These are phyloP conservation scores for Acronicta leporina DNA, from an alignment of 2,888 invertebrate genomes.

Conservation along the genomic window DNA sequence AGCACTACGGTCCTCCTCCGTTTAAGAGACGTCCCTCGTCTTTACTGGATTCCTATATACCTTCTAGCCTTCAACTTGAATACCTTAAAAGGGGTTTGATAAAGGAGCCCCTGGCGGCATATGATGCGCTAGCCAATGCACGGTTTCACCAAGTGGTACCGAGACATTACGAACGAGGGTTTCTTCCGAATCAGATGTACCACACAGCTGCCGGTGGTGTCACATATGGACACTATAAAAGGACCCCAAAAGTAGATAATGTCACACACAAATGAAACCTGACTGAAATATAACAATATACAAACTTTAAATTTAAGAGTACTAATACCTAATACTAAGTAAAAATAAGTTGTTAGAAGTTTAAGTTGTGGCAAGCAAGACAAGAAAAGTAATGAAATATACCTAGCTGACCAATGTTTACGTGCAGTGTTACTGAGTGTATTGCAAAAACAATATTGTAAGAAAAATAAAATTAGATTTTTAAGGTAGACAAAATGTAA, in stretches of 20 bases:
- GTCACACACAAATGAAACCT: slow-evolving; percentile 54
- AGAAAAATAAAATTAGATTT: slow-evolving; percentile 6
- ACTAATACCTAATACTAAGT: too few relatives aligned
- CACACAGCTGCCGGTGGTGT: slow-evolving; percentile 82
- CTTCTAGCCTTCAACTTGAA: slow-evolving; percentile 87
- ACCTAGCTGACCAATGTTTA: slow-evolving; percentile 2
- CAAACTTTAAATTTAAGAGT: slow-evolving; percentile 15
- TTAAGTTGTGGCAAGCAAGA: slow-evolving; percentile 13
- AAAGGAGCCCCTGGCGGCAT: slow-evolving; percentile 79
- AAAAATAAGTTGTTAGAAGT: slow-evolving; percentile 16
- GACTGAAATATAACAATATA: slow-evolving; percentile 41
- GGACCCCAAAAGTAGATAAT: slow-evolving; percentile 76
- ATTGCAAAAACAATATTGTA: slow-evolving; percentile 16
- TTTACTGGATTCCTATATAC: slow-evolving; percentile 90
- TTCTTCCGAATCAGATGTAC: slow-evolving; percentile 86
- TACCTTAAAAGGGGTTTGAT: slow-evolving; percentile 82
- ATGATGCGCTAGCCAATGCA: slow-evolving; percentile 79
- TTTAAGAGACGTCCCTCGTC: slow-evolving; percentile 83
- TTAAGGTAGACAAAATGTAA: slow-evolving; percentile 6
- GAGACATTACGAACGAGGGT: slow-evolving; percentile 81
- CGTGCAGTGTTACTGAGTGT: slow-evolving; percentile 22
- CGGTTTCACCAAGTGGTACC: slow-evolving; percentile 68
- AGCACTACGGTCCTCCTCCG: slow-evolving; percentile 62
- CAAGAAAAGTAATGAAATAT: neutral
- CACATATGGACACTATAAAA: slow-evolving; percentile 82